phyloP scores from a whole-genome alignment of 2,797 vertebrate genomes.

The Nasua narica region DNA sequence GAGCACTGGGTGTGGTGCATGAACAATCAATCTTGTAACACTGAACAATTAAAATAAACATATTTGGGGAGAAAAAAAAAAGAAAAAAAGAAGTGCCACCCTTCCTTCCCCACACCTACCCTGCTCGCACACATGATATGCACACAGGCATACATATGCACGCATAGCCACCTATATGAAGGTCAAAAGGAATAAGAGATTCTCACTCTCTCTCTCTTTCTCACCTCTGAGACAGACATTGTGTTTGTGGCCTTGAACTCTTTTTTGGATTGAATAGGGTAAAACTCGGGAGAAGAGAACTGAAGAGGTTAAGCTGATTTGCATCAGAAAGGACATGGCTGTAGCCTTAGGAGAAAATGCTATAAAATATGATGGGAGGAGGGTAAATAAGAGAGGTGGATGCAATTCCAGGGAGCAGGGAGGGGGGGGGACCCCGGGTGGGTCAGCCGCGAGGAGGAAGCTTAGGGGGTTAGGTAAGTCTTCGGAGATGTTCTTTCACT shows the following conservation, averaged over 20 bases:
- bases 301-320: background rate
- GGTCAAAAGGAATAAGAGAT: background rate
- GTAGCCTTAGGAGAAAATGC: background rate
- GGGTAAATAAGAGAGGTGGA: background rate
- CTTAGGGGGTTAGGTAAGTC: background rate
- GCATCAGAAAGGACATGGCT: background rate
- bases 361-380: background rate
- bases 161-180: background rate
- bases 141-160: background rate
- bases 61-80: no score
- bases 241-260: background rate
- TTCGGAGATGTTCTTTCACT: background rate
- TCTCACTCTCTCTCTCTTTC: background rate
- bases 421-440: background rate
- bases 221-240: background rate
- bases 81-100: background rate
- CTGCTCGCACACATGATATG: fast-evolving
- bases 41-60: no score
- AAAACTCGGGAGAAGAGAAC: background rate
- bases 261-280: background rate
- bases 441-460: background rate
- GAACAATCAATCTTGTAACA: no score
- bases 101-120: background rate
- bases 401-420: background rate
- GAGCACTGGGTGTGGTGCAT: no score